phyloP scores from a whole-genome alignment of 2,797 vertebrate genomes.

The Brachymystax lenok region DNA sequence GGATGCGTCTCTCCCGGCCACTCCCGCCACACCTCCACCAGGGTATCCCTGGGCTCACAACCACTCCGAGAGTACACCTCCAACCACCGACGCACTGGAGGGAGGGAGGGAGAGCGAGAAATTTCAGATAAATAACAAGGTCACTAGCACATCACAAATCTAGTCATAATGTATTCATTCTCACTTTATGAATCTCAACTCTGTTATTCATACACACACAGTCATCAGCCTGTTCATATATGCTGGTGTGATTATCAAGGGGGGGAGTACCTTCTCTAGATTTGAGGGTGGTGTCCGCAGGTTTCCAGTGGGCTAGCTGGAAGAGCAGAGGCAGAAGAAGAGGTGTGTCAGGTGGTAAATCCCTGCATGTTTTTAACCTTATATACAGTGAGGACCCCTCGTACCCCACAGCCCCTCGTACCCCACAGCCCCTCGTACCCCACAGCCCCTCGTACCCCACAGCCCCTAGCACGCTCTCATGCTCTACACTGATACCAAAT shows the following conservation, averaged over 20 bases:
- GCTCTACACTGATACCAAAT: neutral
- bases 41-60: constrained; percentile 87
- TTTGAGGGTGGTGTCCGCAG: constrained; percentile 71
- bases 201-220: no score
- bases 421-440: no score
- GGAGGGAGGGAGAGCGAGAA: constrained; percentile 16
- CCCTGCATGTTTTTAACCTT: neutral
- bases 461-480: neutral
- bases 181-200: no score
- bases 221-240: neutral
- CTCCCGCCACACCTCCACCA: constrained; percentile 85
- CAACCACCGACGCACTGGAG: constrained; percentile 86
- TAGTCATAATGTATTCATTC: no score
- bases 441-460: no score
- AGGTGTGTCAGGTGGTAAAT: neutral
- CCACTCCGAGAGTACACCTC: constrained; percentile 85
- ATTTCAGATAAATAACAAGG: no score
- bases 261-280: constrained; percentile 64
- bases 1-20: constrained; percentile 79
- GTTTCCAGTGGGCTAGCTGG: constrained; percentile 75
- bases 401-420: no score
- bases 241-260: neutral
- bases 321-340: constrained; percentile 33
- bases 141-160: no score
- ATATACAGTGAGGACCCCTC: neutral